Conservation (phyloP, 2,888 invertebrate species). For the Cylloceria caligata region DNA sequence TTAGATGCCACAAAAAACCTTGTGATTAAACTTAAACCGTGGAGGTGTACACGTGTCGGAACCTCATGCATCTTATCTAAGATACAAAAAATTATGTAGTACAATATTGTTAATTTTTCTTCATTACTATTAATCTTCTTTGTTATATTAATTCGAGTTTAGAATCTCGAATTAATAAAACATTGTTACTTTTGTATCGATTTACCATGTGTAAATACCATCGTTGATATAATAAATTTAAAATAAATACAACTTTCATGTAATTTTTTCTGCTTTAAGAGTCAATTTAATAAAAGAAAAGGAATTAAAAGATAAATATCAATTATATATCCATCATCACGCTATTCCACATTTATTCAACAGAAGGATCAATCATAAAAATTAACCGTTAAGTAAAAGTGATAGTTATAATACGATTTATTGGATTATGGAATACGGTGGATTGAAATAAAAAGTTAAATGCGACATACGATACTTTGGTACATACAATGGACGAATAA, state of each 20-base stretch:
- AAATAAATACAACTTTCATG: not conserved
- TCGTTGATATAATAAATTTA: not conserved
- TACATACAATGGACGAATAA: conserved; percentile 25
- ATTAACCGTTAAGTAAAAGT: conserved; percentile 13
- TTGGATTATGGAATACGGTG: not conserved
- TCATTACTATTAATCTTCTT: not conserved
- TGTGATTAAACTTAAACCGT: not conserved
- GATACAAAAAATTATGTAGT: not conserved
- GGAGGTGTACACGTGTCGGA: not conserved
- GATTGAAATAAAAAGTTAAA: conserved; percentile 17
- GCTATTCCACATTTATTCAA: conserved; percentile 11
- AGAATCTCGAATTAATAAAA: not conserved
- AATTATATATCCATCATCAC: not conserved
- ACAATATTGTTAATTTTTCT: not conserved
- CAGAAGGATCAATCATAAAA: not conserved
- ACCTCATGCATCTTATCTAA: not conserved
- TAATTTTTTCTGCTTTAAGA: too few species aligned
- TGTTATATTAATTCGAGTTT: not conserved
- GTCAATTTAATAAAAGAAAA: not conserved
- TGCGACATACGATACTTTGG: not conserved
- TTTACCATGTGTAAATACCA: too few species aligned
- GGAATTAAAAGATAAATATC: not conserved
- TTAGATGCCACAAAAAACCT: not conserved
- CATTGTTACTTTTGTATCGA: not conserved
- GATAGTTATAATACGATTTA: conserved; percentile 10